Evolutionary conservation across 2,113 vertebrate genomes (phyloP).

Genomic region (Narcine bancroftii): DNA sequence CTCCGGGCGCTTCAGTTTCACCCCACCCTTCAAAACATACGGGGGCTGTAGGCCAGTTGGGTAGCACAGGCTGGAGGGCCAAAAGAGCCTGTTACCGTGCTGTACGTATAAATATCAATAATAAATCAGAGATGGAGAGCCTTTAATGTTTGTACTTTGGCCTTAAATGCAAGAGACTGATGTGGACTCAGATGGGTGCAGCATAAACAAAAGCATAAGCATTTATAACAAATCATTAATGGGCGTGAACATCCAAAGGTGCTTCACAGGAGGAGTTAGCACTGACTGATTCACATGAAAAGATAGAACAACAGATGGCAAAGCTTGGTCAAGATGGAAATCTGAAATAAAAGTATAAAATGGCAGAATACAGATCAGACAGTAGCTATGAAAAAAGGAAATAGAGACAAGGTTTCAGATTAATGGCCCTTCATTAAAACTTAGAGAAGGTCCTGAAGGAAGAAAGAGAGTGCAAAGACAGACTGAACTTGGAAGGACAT

Average conservation of each 20-base stretch:
- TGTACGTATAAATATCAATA: too few species aligned
- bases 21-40: too few species aligned
- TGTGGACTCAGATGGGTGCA: neutral
- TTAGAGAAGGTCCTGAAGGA: neutral
- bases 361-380: too few species aligned
- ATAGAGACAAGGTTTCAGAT: too few species aligned
- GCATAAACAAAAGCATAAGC: neutral
- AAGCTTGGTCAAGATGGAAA: neutral
- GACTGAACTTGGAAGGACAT: neutral
- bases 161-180: neutral
- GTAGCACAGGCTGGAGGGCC: too few species aligned
- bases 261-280: neutral
- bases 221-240: neutral
- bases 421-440: too few species aligned
- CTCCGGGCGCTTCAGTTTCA: too few species aligned
- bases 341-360: too few species aligned
- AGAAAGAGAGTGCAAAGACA: too few species aligned
- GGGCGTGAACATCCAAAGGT: neutral
- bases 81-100: too few species aligned
- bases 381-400: too few species aligned
- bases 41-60: too few species aligned
- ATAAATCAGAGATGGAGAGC: neutral
- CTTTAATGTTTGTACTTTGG: neutral
- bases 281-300: neutral
- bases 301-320: neutral